Evolutionary conservation across 1,140 invertebrate species (phyloP), one percentile per base, ranked within the genome.

Genomic region (Goniozus legneri): DNA sequence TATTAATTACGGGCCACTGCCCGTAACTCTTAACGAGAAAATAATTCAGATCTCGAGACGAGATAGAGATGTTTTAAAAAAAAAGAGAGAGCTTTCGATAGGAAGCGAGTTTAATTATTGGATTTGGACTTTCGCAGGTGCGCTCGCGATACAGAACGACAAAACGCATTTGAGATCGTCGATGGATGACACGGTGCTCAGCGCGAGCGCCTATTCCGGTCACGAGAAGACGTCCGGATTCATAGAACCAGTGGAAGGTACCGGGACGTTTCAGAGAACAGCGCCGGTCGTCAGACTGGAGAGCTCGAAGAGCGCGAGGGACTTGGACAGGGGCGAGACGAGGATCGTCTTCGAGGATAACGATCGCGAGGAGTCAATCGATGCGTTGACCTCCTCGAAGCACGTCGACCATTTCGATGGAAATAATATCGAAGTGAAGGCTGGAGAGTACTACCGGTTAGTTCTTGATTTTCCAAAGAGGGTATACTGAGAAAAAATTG

Each of bases 381-480:
- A 57, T 19, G 56, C 57, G 0, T 20, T 73, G 4, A 67, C 60
- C 0, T 64, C 73, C 2, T 72, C 70, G 6, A 73, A 75, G 42
- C 62, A 68, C 38, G 38, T 75, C 0, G 65, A 72, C 18, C 64
- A 71, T 1, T 65, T 75, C 15, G 63, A 74, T 24, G 72, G 62
- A 8, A 76, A 76, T 30, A 73, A 75, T 37, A 75, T 76, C 40
- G 73, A 76, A 56, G 63, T 69, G 1, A 74, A 66, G 38, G 52
- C 71, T 0, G 67, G 62, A 3, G 65, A 74, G 34, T 74, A 75
- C 49, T 71, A 64, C 43, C 58, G 59, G 71, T 75, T 54, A 56
- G 56, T 48, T 20, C 6, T 12, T 21, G 10, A 20, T 33, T 6
- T 27, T 27, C 10, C 10, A 27, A 27, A 27, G 24, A 27, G 24